Evolutionary conservation across 2,797 vertebrate species (phyloP).

Genomic region (Lithobates sylvaticus): DNA sequence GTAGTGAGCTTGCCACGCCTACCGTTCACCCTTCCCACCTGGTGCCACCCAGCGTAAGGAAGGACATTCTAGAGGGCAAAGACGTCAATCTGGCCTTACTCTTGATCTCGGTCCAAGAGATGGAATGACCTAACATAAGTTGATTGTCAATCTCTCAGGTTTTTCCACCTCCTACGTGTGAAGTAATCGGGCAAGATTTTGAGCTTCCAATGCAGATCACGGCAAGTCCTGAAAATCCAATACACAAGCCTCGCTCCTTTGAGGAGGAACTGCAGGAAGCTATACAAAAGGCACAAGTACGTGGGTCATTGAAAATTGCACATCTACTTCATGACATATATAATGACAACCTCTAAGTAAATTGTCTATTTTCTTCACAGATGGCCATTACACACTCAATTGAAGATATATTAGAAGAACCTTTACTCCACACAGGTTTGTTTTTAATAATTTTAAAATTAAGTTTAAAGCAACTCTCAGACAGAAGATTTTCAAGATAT

Average conservation of each 20-base stretch:
- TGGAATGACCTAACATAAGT: not conserved
- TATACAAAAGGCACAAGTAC: constrained; percentile 89
- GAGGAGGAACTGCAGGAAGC: constrained; percentile 92
- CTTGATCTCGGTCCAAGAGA: too few species aligned
- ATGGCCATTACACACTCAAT: constrained; percentile 87
- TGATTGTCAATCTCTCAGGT: constrained; percentile 67
- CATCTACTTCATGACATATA: not conserved
- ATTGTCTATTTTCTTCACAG: constrained; percentile 68
- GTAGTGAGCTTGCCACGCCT: too few species aligned
- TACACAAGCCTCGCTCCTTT: constrained; percentile 78
- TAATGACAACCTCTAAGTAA: not conserved
- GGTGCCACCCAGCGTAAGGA: too few species aligned
- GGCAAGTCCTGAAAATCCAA: constrained; percentile 76
- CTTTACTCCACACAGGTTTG: constrained; percentile 75
- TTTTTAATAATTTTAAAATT: not conserved
- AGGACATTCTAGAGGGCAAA: too few species aligned
- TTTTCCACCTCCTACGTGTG: constrained; percentile 79
- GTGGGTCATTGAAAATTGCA: not conserved
- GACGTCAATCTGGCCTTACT: too few species aligned
- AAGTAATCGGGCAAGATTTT: constrained; percentile 83
- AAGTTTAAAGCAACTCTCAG: not conserved
- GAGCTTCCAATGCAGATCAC: constrained; percentile 88
- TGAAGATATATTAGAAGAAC: constrained; percentile 87
- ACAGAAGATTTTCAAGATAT: not conserved
- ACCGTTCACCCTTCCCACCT: too few species aligned